A percentile compares a stretch with the other conserved stretches of the same genome.
Evolutionary conservation across 2,888 invertebrate species (phyloP).

Genomic region (Nineta flava): DNA sequence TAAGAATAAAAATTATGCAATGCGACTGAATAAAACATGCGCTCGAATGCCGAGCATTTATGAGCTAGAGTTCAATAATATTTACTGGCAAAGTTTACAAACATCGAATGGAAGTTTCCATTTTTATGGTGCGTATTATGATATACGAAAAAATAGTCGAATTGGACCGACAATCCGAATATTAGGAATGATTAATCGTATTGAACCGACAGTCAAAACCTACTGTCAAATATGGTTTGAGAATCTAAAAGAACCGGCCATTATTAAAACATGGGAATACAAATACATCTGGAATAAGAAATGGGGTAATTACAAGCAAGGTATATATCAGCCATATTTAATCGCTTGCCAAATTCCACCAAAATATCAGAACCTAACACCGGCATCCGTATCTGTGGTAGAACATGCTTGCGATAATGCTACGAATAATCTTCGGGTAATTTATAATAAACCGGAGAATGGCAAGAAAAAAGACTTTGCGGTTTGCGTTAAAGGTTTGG

Average conservation of each 20-base stretch:
- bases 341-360: slow-evolving; percentile 77
- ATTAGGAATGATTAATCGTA: slow-evolving; percentile 62
- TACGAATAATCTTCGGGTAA: slow-evolving; percentile 68
- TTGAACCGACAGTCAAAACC: slow-evolving; percentile 66
- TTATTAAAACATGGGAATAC: slow-evolving; percentile 72
- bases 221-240: slow-evolving; percentile 86
- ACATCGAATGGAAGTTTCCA: slow-evolving; percentile 80
- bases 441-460: slow-evolving; percentile 52
- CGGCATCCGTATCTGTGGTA: slow-evolving; percentile 73
- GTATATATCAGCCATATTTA: slow-evolving; percentile 80
- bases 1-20: slow-evolving; percentile 60
- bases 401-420: slow-evolving; percentile 73
- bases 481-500: slow-evolving; percentile 86
- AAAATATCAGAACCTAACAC: slow-evolving; percentile 49
- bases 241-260: slow-evolving; percentile 62
- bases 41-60: slow-evolving; percentile 77
- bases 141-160: slow-evolving; percentile 57
- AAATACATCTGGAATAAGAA: slow-evolving; percentile 89
- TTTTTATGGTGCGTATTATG: slow-evolving; percentile 79
- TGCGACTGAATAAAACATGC: slow-evolving; percentile 53
- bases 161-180: slow-evolving; percentile 74
- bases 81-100: slow-evolving; percentile 80
- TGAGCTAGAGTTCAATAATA: slow-evolving; percentile 83
- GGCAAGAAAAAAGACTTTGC: slow-evolving; percentile 60
- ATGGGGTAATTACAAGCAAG: slow-evolving; percentile 88